A percentile compares a stretch with the other conserved stretches of the same genome.
phyloP scores from a whole-genome alignment of 1,140 invertebrate genomes.

The Zophobas morio region DNA sequence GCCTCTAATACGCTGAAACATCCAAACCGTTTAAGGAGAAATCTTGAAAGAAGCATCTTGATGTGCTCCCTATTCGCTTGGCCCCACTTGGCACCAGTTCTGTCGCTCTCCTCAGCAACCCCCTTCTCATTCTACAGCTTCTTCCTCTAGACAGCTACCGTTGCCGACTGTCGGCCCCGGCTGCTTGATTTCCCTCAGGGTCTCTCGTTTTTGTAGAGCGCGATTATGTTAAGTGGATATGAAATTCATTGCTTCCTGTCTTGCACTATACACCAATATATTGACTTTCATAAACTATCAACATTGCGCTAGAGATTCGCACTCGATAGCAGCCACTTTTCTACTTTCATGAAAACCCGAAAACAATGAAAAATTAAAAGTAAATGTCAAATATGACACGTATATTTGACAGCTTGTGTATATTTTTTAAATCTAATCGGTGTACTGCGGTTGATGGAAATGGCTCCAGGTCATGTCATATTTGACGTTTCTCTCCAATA shows the following conservation, averaged over 20 bases:
- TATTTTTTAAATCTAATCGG: no score
- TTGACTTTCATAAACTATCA: slow-evolving; percentile 48
- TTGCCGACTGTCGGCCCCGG: slow-evolving; percentile 46
- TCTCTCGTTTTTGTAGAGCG: slow-evolving; percentile 61
- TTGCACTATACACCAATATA: slow-evolving; percentile 44
- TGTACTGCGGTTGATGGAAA: no score
- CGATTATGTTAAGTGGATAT: slow-evolving; percentile 67
- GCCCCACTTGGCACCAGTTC: slow-evolving; percentile 57
- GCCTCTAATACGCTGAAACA: slow-evolving; percentile 32
- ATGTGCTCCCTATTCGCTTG: slow-evolving; percentile 52
- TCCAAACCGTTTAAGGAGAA: slow-evolving; percentile 51
- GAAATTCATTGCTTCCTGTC: slow-evolving; percentile 63
- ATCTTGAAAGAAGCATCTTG: slow-evolving; percentile 53
- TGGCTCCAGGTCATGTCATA: no score
- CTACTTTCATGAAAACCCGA: not conserved
- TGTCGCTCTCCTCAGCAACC: slow-evolving; percentile 38
- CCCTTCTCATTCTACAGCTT: slow-evolving; percentile 35
- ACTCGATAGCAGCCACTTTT: not conserved
- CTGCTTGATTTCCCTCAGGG: slow-evolving; percentile 66
- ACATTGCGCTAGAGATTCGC: slow-evolving; percentile 2
- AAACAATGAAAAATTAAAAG: not conserved
- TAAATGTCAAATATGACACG: not conserved
- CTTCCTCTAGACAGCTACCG: slow-evolving; percentile 51
- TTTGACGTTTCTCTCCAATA: no score
- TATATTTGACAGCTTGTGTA: no score